Evolutionary conservation across 1,140 invertebrate species (phyloP).

Genomic region (Tyrophagus putrescentiae): DNA sequence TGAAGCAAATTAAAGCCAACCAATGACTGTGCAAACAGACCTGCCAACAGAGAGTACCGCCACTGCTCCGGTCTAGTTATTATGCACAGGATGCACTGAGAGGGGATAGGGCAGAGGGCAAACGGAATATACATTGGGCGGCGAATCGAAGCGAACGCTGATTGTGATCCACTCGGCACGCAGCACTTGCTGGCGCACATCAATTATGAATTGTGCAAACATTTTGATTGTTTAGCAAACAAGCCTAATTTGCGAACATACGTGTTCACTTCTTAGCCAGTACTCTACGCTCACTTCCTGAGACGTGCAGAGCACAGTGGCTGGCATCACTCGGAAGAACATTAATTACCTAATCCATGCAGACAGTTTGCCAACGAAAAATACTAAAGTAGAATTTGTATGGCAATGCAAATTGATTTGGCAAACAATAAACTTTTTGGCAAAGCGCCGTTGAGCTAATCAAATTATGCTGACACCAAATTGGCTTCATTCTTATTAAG

Average conservation of each 20-base stretch:
- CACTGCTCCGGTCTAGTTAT: neutral
- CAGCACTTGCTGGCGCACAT: neutral
- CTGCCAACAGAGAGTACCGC: neutral
- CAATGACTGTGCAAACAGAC: neutral
- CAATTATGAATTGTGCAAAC: constrained; percentile 13
- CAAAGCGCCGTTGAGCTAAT: constrained; percentile 5
- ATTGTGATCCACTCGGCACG: constrained; percentile 2
- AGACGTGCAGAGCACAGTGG: neutral
- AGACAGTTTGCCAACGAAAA: neutral
- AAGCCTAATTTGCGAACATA: constrained; percentile 3
- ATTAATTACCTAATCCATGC: constrained; percentile 14
- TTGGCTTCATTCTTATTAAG: neutral
- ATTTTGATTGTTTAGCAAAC: constrained; percentile 8
- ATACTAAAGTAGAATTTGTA: neutral
- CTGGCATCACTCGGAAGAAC: neutral
- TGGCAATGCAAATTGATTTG: constrained; percentile 1
- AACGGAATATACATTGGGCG: too few relatives aligned
- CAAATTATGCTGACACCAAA: constrained; percentile 11
- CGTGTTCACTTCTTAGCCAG: neutral
- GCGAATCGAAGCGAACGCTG: too few relatives aligned
- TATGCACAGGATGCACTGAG: neutral
- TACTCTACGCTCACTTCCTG: neutral
- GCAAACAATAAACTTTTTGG: constrained; percentile 5
- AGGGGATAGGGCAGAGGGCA: too few relatives aligned
- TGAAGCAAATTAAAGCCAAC: neutral